These are phyloP conservation scores for Dastarcus helophoroides DNA, from an alignment of 2,888 invertebrate species.

Conservation along the genomic window DNA sequence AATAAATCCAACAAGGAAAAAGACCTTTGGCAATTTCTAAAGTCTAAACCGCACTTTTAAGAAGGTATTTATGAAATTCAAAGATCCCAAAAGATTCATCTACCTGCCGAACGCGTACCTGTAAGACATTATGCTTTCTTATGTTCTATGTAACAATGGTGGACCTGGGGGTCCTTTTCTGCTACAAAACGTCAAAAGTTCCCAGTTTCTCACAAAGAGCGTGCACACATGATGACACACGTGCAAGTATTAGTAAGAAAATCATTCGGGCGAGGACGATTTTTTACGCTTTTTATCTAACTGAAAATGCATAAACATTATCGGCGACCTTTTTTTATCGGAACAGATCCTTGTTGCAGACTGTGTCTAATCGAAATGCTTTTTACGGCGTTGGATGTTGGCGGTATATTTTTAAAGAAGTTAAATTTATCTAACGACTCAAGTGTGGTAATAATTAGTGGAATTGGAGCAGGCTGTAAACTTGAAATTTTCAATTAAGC, in stretches of 20 bases:
- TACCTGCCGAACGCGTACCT: constrained; percentile 1
- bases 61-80: neutral
- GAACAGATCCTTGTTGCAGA: too few relatives aligned
- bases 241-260: constrained; percentile 1
- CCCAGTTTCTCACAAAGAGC: neutral
- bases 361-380: too few relatives aligned
- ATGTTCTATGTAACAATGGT: neutral
- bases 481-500: too few relatives aligned
- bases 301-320: too few relatives aligned
- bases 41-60: constrained; percentile 1
- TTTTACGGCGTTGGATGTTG: too few relatives aligned
- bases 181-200: constrained; percentile 1
- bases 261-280: neutral
- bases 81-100: neutral
- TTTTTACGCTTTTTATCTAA: neutral
- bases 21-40: neutral
- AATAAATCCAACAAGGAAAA: neutral
- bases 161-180: constrained; percentile 1
- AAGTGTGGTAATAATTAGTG: too few relatives aligned
- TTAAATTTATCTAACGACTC: too few relatives aligned
- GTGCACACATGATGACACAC: constrained; percentile 1
- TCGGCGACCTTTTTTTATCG: too few relatives aligned
- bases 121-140: constrained; percentile 1
- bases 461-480: too few relatives aligned
- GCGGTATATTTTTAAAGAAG: too few relatives aligned